Base-by-base conservation (phyloP, 2,113 vertebrate species). In the Alosa alosa region DNA sequence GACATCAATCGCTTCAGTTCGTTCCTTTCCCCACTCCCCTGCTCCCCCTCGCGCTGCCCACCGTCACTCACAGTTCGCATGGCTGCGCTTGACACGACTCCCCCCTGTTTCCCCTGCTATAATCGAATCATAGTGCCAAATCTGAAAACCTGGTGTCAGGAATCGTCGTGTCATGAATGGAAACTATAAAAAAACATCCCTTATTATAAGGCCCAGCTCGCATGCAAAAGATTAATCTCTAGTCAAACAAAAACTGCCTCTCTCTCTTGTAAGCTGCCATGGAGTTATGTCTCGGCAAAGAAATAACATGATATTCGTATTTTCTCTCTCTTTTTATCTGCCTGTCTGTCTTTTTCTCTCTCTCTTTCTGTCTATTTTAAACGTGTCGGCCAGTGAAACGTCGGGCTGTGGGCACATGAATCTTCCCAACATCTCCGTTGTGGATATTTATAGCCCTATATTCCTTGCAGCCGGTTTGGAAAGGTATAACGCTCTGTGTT, bases 141-240 rank as follows among this genome's bases (percentile, higher is more conserved):
- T 68, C 7, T 68, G 64, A 68, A 68, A 68, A 68, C n/a, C 64
- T 68, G 64, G 64, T 68, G 64, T 68, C 64, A 68, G 64, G 64
- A 68, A 31, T 25, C 9, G n/a, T 68, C 20, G 57, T 60, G 50
- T 15, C 50, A 68, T 68, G 64, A 68, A 68, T 68, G 64, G 11
- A 44, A 68, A 68, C 8, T 13, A 68, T 9, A 68, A 68, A n/a
- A n/a, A 68, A 68, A 31, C 64, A 68, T 68, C 64, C 64, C n/a
- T 25, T 31, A 60, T n/a, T n/a, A 31, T 68, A 25, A 31, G 64
- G n/a, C 64, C n/a, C 8, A 11, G 64, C 64, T 68, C n/a, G 64
- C 64, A 68, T 68, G 64, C 64, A 31, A 68, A 49, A 31, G 25
- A 31, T 68, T 68, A 68, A 68, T 68, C 64, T 68, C n/a, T 9